These are phyloP conservation scores for Lophius americanus DNA, from an alignment of 2,797 vertebrate species.

Conservation along the genomic window DNA sequence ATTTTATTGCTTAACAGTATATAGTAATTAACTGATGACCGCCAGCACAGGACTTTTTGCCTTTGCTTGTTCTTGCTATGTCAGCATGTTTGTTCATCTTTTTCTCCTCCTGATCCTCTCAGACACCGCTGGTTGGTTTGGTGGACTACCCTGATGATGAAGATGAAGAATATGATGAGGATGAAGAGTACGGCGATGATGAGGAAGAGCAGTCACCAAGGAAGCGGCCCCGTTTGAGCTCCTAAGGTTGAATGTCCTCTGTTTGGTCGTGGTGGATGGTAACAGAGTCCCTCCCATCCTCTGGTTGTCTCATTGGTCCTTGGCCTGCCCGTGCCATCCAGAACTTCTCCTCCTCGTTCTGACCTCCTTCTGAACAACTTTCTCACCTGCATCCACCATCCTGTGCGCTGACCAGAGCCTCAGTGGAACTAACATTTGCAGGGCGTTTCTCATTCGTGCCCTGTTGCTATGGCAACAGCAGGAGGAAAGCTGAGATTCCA, in stretches of 20 bases:
- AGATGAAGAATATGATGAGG: constrained; percentile 96
- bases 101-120: constrained; percentile 6
- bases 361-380: constrained; percentile 27
- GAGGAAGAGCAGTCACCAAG: constrained; percentile 91
- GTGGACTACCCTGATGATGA: constrained; percentile 99
- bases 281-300: constrained; percentile 77
- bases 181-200: constrained; percentile 53
- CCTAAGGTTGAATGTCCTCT: constrained; percentile 85
- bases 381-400: constrained; percentile 44
- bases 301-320: constrained; percentile 71
- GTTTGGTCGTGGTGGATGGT: constrained; percentile 81
- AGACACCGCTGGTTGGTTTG: constrained; percentile 94
- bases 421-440: constrained; percentile 72
- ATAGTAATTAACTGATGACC: not conserved
- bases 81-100: not conserved
- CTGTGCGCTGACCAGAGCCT: constrained; percentile 75
- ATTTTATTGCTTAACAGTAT: not conserved
- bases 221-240: constrained; percentile 95
- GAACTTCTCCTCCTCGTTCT: constrained; percentile 27
- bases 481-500: constrained; percentile 77
- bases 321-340: constrained; percentile 56
- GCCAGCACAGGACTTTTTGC: not conserved
- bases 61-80: not conserved
- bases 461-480: constrained; percentile 77
- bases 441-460: constrained; percentile 55